Evolutionary conservation across 2,113 vertebrate genomes (phyloP).

Genomic region (Periophthalmodon schlosseri): DNA sequence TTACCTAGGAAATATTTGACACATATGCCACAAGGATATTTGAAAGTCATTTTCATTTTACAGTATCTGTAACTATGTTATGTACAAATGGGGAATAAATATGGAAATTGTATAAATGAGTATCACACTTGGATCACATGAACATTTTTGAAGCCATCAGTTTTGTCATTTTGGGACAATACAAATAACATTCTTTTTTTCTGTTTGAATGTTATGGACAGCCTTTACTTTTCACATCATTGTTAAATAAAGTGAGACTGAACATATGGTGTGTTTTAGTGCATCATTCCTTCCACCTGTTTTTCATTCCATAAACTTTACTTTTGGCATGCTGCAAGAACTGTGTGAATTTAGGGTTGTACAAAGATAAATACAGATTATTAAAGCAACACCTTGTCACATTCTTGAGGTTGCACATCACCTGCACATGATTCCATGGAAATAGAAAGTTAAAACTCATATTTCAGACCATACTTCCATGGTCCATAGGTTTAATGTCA

Average conservation of each 20-base stretch:
- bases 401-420: too few relatives aligned
- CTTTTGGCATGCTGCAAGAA: not conserved
- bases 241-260: constrained; percentile 79
- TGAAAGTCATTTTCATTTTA: constrained; percentile 73
- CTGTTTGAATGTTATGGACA: constrained; percentile 78
- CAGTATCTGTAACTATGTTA: constrained; percentile 81
- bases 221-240: constrained; percentile 79
- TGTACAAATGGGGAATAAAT: constrained; percentile 77
- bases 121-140: constrained; percentile 74
- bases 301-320: not conserved
- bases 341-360: too few relatives aligned
- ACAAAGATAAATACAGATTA: too few relatives aligned
- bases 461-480: too few relatives aligned
- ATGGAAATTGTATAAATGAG: constrained; percentile 77
- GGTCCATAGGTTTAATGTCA: too few relatives aligned
- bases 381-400: too few relatives aligned
- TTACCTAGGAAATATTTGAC: constrained; percentile 71
- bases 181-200: constrained; percentile 67
- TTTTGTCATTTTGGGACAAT: constrained; percentile 55
- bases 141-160: constrained; percentile 71
- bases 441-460: too few relatives aligned
- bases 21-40: constrained; percentile 65
- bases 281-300: not conserved
- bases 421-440: too few relatives aligned
- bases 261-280: constrained; percentile 45